Evolutionary conservation across 2,113 vertebrate genomes (phyloP), one percentile per base, ranked within the genome.

Genomic region (Brienomyrus brachyistius): DNA sequence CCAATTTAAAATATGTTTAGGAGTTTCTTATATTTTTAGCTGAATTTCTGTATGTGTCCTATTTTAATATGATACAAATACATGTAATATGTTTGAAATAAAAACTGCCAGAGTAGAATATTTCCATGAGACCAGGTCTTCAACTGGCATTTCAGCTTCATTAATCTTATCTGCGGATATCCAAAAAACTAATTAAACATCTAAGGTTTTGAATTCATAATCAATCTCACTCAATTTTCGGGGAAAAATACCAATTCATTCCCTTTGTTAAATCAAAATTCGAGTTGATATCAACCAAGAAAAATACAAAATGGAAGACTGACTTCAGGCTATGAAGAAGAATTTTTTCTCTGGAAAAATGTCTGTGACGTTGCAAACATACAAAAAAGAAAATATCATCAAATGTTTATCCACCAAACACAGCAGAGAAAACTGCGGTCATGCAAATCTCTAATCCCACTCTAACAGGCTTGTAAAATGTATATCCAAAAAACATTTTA

Each of bases 131-230:
- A 35, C 45, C 45, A 52, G 48, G 48, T 27, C 27, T 40, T 31
- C 47, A 56, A 54, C 8, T 87, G 85, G 27, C 27, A 87, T 87
- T 87, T 54, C 6, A 35, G 50, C 43, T 87, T 54, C 47, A 86
- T 86, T 86, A 86, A 51, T 86, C 50, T 87, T 87, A 85, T 89
- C 80, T 86, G 31, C 35, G 47, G 23, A 50, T 47, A 86, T 85
- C 82, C 77, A 11, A 62, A 85, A 85, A 86, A 86, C 82, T 86
- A 86, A 70, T 89, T 84, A 89, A 89, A 89, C 51, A 89, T 48
- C 50, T 82, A 35, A 89, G 70, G 88, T 35, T 47, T 89, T 10
- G 52, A 82, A 83, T 82, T 82, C 48, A 56, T 35, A 83, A 89
- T 45, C 74, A 82, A 40, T 45, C 70, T 47, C 19, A 23, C 7